Percentiles rank a stretch among this genome's conserved stretches.
phyloP scores from a whole-genome alignment of 2,888 invertebrate genomes.

The Volucella inanis region DNA sequence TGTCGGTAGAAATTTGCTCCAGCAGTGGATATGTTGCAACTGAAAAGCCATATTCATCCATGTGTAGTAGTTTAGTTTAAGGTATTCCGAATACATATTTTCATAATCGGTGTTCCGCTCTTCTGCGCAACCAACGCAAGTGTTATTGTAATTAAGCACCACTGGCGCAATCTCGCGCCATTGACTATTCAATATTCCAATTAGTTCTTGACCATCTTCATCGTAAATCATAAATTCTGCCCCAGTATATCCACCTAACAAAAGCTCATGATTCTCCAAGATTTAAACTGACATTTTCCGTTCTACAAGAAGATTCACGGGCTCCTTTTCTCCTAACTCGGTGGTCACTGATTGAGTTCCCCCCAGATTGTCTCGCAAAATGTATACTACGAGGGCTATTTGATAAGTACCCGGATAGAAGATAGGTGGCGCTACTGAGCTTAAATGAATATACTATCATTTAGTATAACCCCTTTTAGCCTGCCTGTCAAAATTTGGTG shows the following conservation, averaged over 20 bases:
- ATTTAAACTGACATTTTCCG: too few species aligned
- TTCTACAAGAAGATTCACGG: too few species aligned
- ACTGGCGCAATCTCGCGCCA: slow-evolving; percentile 84
- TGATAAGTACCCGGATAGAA: too few species aligned
- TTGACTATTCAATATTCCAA: slow-evolving; percentile 85
- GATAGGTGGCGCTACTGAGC: too few species aligned
- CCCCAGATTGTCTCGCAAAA: too few species aligned
- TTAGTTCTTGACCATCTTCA: slow-evolving; percentile 79
- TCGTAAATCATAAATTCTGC: slow-evolving; percentile 81
- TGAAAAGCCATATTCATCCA: slow-evolving; percentile 79
- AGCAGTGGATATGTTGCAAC: slow-evolving; percentile 82
- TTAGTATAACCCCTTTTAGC: too few species aligned
- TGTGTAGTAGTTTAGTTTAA: slow-evolving; percentile 68
- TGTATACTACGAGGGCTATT: too few species aligned
- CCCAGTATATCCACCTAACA: slow-evolving; percentile 86
- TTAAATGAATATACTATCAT: too few species aligned
- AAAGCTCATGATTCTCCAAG: too few species aligned
- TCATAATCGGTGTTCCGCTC: slow-evolving; percentile 87
- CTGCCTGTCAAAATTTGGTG: too few species aligned
- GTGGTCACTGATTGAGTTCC: too few species aligned
- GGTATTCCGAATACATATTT: slow-evolving; percentile 82
- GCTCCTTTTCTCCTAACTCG: too few species aligned
- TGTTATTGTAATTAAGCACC: slow-evolving; percentile 84
- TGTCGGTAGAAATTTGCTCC: slow-evolving; percentile 86
- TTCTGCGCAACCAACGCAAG: slow-evolving; percentile 87